Evolutionary conservation across 2,797 vertebrate species (phyloP), one percentile per base, ranked within the genome.

Genomic region (Poeciliopsis turneri): DNA sequence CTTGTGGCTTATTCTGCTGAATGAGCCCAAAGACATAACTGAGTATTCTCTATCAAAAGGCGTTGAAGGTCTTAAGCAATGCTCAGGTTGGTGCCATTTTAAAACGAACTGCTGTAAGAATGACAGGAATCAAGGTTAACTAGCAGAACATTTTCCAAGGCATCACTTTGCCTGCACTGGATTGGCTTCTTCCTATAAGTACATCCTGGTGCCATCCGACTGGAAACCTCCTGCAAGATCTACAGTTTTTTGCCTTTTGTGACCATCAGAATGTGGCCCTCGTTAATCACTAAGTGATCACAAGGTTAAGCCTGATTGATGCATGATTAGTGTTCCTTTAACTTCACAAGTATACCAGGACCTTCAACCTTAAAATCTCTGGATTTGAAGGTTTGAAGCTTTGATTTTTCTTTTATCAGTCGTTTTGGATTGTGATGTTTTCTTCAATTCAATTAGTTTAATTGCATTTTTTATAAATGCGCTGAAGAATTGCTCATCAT

Each of bases 381-480:
- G 33, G 66, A 49, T 77, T 28, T 61, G 45, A 71, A 45, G 15
- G 5, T 39, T 64, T 33, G 1, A 16, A 66, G 2, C 23, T 46
- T 74, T 76, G 76, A 47, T 30, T 20, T 57, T 28, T 20, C 51
- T 25, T 11, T 75, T 23, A 74, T 33, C 46, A 72, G 73, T 86
- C 83, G 78, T 75, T 55, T 73, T 53, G 68, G 28, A 84, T 83
- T 45, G 74, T 77, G 57, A 57, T 88, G 77, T 72, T 85, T 85
- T 80, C 61, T 78, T 83, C 90, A 91, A 82, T 85, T 82, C 80
- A 89, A 78, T 80, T 85, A 55, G 84, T 87, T 91, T 93, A 91
- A 94, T 93, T 92, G 92, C 82, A 90, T 93, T 88, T 94, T 89
- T 91, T 92, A 94, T 95, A 95, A 95, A 93, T 95, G 90, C 86